Base-by-base conservation (phyloP, 2,113 vertebrate species). In the Sceloporus undulatus region DNA sequence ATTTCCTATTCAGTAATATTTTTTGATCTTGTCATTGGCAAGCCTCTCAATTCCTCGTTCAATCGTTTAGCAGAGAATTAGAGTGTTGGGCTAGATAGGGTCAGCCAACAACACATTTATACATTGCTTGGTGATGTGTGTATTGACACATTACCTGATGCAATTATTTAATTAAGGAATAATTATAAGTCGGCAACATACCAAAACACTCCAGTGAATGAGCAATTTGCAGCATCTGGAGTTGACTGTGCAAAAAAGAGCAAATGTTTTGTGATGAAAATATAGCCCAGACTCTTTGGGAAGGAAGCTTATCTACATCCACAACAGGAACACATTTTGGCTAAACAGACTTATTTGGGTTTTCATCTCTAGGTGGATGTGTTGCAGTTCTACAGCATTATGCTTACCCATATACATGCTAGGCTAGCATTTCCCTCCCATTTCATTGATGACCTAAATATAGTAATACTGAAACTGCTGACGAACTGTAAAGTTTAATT, bases 111-210 rank as follows among this genome's bases (percentile, higher is more conserved):
- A 91, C 76, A 90, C 18, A 87, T 81, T 94, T 86, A 25, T 82
- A n/a, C 1, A 0, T 91, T 87, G 54, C 19, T 91, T 56, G 56
- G 82, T 91, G 88, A 88, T 77, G 87, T 84, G 19, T 89, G 79
- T 21, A 38, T 6, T 92, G 86, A 48, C 13, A 27, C 56, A 88
- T 93, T 92, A 87, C 75, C 13, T 90, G 90, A 56, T 86, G 29
- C 16, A 85, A 78, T 94, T 94, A 92, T 92, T 95, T 93, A 93
- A 95, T 96, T 96, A 92, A 91, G 91, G 27, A 1, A 68, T 82
- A 94, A 91, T 91, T 92, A 88, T 48, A 91, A 48, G 86, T 27
- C 59, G 62, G 3, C 56, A 79, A 81, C 29, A 59, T 89, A 92
- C 81, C 70, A 89, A 94, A 94, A 81, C 62, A 92, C 11, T 83